Conservation (phyloP, 1,140 invertebrate genomes). For the Bombus pascuorum region DNA sequence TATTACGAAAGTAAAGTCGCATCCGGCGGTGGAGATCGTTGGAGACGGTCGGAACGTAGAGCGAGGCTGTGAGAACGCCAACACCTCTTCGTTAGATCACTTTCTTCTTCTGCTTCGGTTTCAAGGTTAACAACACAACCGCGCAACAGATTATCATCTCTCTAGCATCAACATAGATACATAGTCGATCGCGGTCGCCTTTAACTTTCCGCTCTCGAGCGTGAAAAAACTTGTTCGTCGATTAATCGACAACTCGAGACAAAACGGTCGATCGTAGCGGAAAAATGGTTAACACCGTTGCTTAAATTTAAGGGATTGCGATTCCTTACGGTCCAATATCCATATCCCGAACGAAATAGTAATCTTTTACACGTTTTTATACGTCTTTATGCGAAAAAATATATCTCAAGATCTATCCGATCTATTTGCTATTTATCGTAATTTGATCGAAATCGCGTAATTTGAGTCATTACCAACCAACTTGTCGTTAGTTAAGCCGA, state of each 20-base stretch:
- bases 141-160: slow-evolving; percentile 26
- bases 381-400: no score
- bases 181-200: background rate
- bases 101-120: slow-evolving; percentile 8
- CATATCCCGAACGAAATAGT: no score
- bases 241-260: rapidly evolving
- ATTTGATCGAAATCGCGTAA: no score
- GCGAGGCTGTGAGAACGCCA: slow-evolving; percentile 59
- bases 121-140: slow-evolving; percentile 36
- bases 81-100: slow-evolving; percentile 22
- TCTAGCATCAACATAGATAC: background rate
- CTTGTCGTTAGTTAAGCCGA: no score
- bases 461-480: rapidly evolving
- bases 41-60: background rate
- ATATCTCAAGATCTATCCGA: no score
- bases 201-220: slow-evolving; percentile 9
- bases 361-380: no score
- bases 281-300: no score
- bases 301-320: no score
- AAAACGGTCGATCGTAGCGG: no score
- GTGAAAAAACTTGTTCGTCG: background rate
- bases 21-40: background rate
- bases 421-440: no score
- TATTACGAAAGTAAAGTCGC: slow-evolving; percentile 6
- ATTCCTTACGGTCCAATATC: no score